phyloP scores from a whole-genome alignment of 2,888 invertebrate genomes.

The Apamea epomidion region DNA sequence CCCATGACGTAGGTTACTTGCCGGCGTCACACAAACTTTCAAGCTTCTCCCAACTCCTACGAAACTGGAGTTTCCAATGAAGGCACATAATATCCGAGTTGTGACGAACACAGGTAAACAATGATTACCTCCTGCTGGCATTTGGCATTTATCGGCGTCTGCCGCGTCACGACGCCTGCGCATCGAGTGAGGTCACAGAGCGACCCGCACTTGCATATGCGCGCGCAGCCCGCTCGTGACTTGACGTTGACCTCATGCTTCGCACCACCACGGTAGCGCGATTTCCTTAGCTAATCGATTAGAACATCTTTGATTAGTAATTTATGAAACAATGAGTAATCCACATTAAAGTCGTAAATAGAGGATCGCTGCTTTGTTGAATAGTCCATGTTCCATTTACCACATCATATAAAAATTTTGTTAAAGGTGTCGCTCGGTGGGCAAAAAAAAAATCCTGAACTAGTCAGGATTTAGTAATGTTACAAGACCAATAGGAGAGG shows the following conservation, averaged over 20 bases:
- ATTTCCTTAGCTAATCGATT: constrained; percentile 41
- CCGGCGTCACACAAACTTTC: constrained; percentile 6
- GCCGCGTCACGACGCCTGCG: constrained; percentile 56
- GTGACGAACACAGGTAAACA: constrained; percentile 49
- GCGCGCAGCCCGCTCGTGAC: constrained; percentile 63
- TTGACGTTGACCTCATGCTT: constrained; percentile 64
- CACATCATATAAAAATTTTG: neutral
- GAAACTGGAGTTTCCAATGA: constrained; percentile 32
- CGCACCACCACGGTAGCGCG: constrained; percentile 40
- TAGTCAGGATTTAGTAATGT: neutral
- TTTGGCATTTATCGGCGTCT: constrained; percentile 31
- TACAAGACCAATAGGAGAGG: neutral
- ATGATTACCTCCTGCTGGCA: constrained; percentile 33
- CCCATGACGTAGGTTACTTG: constrained; percentile 8
- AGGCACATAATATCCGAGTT: constrained; percentile 14
- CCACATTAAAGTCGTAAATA: constrained; percentile 4
- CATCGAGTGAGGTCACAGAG: constrained; percentile 61
- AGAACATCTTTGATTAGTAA: constrained; percentile 44
- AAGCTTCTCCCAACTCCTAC: constrained; percentile 3
- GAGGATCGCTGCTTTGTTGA: neutral
- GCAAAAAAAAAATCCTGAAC: too few species aligned
- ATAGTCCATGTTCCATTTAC: neutral
- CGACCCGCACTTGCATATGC: constrained; percentile 39
- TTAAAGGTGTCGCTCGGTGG: neutral
- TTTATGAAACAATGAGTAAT: constrained; percentile 34